phyloP scores from a whole-genome alignment of 2,113 vertebrate genomes.

The Megaptera novaeangliae region DNA sequence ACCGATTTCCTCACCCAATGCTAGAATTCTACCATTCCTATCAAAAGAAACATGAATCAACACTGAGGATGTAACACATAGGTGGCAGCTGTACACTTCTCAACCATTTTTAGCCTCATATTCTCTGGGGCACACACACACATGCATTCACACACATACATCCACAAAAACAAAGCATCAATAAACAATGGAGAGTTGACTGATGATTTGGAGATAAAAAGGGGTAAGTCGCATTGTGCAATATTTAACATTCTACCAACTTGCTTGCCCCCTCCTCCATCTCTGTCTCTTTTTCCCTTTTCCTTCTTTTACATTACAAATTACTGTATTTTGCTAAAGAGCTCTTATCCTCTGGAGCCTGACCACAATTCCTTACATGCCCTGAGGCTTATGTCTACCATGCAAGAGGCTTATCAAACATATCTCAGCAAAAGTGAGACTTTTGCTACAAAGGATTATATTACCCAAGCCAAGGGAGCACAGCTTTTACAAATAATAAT shows the following conservation, averaged over 20 bases:
- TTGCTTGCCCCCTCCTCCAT: background rate
- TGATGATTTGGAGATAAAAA: background rate
- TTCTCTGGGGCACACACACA: background rate
- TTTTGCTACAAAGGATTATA: background rate
- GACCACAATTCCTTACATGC: background rate
- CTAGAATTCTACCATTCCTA: background rate
- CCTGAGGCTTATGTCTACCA: background rate
- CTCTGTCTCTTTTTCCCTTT: background rate
- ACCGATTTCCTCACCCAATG: background rate
- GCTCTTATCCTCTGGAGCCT: background rate
- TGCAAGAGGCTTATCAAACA: background rate
- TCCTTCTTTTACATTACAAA: background rate
- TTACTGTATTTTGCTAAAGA: background rate
- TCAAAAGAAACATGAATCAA: background rate
- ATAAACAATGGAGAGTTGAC: background rate
- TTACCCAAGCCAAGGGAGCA: background rate
- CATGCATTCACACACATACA: background rate
- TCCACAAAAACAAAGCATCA: background rate
- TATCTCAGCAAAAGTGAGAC: background rate
- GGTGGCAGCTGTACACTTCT: background rate
- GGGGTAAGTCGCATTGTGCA: background rate
- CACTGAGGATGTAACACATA: background rate
- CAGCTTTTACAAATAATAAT: background rate
- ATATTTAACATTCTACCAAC: background rate
- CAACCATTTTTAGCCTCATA: background rate